Base-by-base conservation (phyloP, 2,113 vertebrate genomes). In the Lonchura striata region DNA sequence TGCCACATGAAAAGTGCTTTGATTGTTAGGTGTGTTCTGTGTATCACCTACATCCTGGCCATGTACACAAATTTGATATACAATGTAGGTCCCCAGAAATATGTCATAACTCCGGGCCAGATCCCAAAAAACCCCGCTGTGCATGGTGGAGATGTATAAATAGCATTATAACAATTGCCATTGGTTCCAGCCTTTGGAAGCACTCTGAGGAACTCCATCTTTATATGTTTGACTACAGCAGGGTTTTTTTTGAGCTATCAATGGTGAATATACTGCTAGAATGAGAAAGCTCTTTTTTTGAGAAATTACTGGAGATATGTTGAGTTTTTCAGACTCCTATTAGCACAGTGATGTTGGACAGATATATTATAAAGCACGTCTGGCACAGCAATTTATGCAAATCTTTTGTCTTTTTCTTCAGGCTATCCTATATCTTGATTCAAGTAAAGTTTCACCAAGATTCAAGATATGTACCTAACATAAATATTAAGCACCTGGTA, bases 11-110 rank as follows among this genome's bases (percentile, higher is more conserved):
- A 37, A 88, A 79, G 23, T 25, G 5, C 19, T 47, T 86, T 82
- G 10, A 14, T 39, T 65, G 30, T 1, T 2, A 1, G 46, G 28
- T 3, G 0, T 47, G 12, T 74, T 77, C 39, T 22, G 11, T 42
- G 18, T 20, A 61, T 69, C 53, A 11, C 28, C 35, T n/a, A 16
- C 3, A 50, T 50, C 16, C 56, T 77, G 31, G 10, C 47, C 8
- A 1, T 3, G 7, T 39, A 24, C 11, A 59, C 9, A 63, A 22
- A 75, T 53, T 21, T 66, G 11, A 4, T n/a, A 19, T 57, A 25
- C 1, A 1, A 31, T 1, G 0, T 24, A 27, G 21, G 11, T n/a
- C 15, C 15, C 23, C 42, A 69, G 31, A 68, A 72, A 47, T 16
- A 42, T 3, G 2, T 42, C 15, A 41, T 47, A 74, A 69, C 21